A percentile compares a stretch with the other conserved stretches of the same genome.
Conservation (phyloP, 2,797 vertebrate genomes). For the Nyctalus aviator region DNA sequence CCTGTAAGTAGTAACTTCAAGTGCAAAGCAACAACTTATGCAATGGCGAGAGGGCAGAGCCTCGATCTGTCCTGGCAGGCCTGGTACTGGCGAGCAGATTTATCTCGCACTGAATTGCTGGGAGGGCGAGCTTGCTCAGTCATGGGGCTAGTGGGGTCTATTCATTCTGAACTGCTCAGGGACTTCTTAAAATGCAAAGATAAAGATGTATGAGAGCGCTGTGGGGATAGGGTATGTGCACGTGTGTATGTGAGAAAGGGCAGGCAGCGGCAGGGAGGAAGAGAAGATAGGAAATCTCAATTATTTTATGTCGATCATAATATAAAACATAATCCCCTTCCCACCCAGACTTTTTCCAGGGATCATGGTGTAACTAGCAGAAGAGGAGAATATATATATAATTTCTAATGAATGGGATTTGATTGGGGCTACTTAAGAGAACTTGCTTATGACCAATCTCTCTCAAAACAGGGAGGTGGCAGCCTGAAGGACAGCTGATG, state of each 20-base stretch:
- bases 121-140: constrained; percentile 47
- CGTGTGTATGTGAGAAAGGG: background rate
- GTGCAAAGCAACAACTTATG: background rate
- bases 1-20: background rate
- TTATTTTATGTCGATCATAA: constrained; percentile 77
- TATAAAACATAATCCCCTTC: constrained; percentile 68
- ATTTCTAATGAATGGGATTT: background rate
- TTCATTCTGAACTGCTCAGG: constrained; percentile 70
- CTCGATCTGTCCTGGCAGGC: constrained; percentile 61
- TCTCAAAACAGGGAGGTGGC: background rate
- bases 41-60: background rate
- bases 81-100: constrained; percentile 55
- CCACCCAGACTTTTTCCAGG: constrained; percentile 53
- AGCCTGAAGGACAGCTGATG: background rate
- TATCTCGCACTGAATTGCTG: constrained; percentile 21
- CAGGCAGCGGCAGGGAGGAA: constrained; percentile 60
- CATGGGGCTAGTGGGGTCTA: constrained; percentile 23
- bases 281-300: constrained; percentile 74
- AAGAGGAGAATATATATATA: background rate
- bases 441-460: background rate
- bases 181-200: constrained; percentile 64
- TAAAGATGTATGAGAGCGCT: background rate
- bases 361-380: background rate
- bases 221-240: background rate
- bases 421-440: constrained; percentile 18